Conservation (phyloP, 30 jellyfish, hydroid and myxozoan genomes). For the Aurelia aurita region DNA sequence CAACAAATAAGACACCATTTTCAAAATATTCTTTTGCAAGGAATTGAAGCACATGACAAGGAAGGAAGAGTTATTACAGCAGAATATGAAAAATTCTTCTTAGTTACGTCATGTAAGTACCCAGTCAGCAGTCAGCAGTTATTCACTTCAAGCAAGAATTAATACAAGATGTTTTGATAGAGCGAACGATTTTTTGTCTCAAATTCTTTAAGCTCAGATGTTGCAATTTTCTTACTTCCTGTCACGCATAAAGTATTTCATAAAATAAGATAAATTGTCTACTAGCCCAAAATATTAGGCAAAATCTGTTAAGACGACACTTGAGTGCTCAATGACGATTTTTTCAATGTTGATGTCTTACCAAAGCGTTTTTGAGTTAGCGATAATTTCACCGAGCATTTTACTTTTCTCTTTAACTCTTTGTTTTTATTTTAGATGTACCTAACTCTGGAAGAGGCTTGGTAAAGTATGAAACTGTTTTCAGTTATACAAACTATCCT, state of each 20-base stretch:
- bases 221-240: no score
- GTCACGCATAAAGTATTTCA: no score
- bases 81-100: constrained; percentile 82
- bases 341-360: no score
- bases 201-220: no score
- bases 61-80: constrained; percentile 96
- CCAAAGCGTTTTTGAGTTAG: no score
- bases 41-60: constrained; percentile 76
- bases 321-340: no score
- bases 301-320: no score
- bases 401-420: not conserved
- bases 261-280: no score
- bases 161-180: no score
- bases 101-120: constrained; percentile 92
- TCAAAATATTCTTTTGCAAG: constrained; percentile 13
- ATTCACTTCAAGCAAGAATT: not conserved
- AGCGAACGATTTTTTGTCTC: no score
- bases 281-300: no score
- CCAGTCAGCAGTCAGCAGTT: not conserved
- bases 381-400: no score
- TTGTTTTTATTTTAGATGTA: constrained; percentile 77
- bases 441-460: constrained; percentile 97
- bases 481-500: not conserved
- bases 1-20: not conserved
- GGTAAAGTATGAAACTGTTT: constrained; percentile 74